Evolutionary conservation across 2,888 invertebrate species (phyloP).

Genomic region (Agonopterix arenella): DNA sequence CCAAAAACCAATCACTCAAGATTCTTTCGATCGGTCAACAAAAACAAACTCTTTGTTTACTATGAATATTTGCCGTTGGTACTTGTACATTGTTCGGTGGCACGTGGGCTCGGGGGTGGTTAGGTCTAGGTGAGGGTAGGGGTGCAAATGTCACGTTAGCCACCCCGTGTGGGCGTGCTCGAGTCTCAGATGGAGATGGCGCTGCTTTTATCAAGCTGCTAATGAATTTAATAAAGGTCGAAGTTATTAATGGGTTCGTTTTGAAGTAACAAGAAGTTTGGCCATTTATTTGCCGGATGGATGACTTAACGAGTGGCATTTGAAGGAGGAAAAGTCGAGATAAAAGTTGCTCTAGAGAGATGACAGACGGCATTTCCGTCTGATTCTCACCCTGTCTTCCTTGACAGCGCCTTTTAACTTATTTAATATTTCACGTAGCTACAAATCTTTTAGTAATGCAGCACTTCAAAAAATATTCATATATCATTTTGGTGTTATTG

Average conservation of each 20-base stretch:
- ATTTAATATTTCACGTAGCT: too few relatives aligned
- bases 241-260: constrained; percentile 21
- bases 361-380: too few relatives aligned
- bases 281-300: too few relatives aligned
- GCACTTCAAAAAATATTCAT: too few relatives aligned
- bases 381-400: too few relatives aligned
- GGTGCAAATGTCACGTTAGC: constrained; percentile 48
- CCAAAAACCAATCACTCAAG: constrained; percentile 1
- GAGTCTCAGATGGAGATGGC: constrained; percentile 21
- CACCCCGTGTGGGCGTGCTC: constrained; percentile 33
- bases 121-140: constrained; percentile 16
- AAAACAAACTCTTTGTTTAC: constrained; percentile 23
- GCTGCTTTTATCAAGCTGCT: constrained; percentile 26
- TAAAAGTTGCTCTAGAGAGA: too few relatives aligned
- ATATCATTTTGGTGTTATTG: too few relatives aligned
- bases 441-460: too few relatives aligned
- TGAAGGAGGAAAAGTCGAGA: too few relatives aligned
- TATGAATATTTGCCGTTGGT: constrained; percentile 19
- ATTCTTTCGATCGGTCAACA: neutral
- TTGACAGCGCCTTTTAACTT: too few relatives aligned
- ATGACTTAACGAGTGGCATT: too few relatives aligned
- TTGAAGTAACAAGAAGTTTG: too few relatives aligned
- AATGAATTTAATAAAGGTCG: constrained; percentile 44
- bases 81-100: constrained; percentile 26
- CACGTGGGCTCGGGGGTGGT: constrained; percentile 27